Percentiles rank a stretch among this genome's conserved stretches.
phyloP scores from a whole-genome alignment of 2,888 invertebrate species.

The Acleris laterana region DNA sequence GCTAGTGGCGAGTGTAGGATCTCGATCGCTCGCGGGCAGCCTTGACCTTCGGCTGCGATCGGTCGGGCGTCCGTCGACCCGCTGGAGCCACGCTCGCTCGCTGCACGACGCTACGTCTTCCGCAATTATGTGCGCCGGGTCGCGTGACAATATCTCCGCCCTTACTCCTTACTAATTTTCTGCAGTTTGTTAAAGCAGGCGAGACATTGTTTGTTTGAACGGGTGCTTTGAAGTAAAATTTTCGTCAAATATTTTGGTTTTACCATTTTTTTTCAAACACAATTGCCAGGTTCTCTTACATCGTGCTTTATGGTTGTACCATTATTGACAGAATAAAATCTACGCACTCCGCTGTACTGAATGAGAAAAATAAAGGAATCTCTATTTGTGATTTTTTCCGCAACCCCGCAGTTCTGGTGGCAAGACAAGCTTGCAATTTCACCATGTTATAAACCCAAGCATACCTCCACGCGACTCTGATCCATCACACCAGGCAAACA shows the following conservation, averaged over 20 bases:
- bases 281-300: too few species aligned
- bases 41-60: conserved; percentile 81
- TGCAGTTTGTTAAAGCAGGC: conserved; percentile 16
- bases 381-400: too few species aligned
- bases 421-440: neutral
- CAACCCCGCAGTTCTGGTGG: too few species aligned
- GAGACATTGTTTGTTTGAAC: neutral
- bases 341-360: too few species aligned
- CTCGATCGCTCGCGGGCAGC: conserved; percentile 67
- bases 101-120: conserved; percentile 43
- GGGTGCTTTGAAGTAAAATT: too few species aligned
- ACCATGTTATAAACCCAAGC: neutral
- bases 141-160: conserved; percentile 36
- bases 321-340: too few species aligned
- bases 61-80: conserved; percentile 76
- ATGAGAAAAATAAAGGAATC: too few species aligned
- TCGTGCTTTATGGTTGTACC: too few species aligned
- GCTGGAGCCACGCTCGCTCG: conserved; percentile 46
- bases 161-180: conserved; percentile 15
- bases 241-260: too few species aligned
- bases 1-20: conserved; percentile 55
- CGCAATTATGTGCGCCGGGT: conserved; percentile 45
- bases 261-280: too few species aligned
- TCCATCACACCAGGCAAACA: conserved; percentile 1
- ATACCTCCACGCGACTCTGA: conserved; percentile 17